Evolutionary conservation across 2,888 invertebrate genomes (phyloP).

Genomic region (Ferdinandea cuprea): DNA sequence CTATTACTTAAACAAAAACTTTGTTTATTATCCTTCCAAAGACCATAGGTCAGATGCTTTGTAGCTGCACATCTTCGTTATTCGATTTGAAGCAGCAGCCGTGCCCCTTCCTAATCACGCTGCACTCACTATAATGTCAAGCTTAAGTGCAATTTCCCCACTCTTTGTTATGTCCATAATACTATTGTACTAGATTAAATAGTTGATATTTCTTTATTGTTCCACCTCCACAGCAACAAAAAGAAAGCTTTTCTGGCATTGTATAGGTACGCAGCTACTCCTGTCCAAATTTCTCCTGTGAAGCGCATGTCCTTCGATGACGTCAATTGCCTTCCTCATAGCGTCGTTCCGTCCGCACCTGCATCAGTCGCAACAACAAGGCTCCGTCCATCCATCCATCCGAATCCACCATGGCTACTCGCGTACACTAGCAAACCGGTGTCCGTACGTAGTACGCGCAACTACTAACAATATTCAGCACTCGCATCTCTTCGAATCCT

Average conservation of each 20-base stretch:
- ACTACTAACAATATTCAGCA: conserved; percentile 39
- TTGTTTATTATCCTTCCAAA: conserved; percentile 2
- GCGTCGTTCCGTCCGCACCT: conserved; percentile 75
- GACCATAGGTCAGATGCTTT: conserved; percentile 45
- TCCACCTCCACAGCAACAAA: neutral
- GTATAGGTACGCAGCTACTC: conserved; percentile 35
- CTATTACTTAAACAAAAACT: neutral
- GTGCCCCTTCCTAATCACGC: neutral
- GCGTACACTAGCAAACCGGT: conserved; percentile 61
- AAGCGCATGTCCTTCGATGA: conserved; percentile 71
- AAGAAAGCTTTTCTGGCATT: conserved; percentile 15
- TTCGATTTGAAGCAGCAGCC: conserved; percentile 1
- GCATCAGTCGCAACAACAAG: conserved; percentile 71
- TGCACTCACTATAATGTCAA: neutral
- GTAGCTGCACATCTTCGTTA: conserved; percentile 6
- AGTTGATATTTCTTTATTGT: too few species aligned
- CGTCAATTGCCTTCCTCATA: conserved; percentile 75
- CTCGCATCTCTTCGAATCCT: conserved; percentile 37
- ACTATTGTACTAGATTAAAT: conserved; percentile 60
- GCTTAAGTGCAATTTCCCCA: neutral
- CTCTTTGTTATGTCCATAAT: conserved; percentile 2
- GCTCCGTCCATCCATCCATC: conserved; percentile 6
- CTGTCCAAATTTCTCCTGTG: conserved; percentile 35
- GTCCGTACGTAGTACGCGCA: conserved; percentile 58
- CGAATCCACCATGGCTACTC: conserved; percentile 16